These are phyloP conservation scores for Halocynthia aurantium DNA, from an alignment of 23 tunicate species.

Conservation along the genomic window DNA sequence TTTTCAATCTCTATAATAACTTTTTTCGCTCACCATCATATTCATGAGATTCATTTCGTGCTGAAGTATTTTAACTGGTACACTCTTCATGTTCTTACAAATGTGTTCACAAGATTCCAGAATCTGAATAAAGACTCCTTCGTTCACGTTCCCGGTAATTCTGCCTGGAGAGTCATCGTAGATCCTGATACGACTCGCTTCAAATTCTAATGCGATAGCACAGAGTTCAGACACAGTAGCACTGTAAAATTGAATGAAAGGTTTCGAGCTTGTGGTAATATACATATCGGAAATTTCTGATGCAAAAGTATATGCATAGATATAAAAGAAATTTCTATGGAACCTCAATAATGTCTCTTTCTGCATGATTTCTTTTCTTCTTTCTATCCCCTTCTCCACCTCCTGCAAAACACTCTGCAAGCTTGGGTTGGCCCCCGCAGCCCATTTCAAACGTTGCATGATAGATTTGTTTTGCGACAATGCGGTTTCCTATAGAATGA, in stretches of 20 bases:
- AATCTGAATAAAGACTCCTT: slow-evolving; percentile 29
- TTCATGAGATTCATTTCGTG: slow-evolving; percentile 60
- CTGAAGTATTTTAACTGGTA: slow-evolving; percentile 43
- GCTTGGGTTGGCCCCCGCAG: slow-evolving; percentile 90
- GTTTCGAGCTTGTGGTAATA: neutral
- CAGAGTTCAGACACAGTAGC: slow-evolving; percentile 55
- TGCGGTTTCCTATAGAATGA: slow-evolving; percentile 49
- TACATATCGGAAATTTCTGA: neutral
- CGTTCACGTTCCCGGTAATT: neutral
- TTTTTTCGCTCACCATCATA: slow-evolving; percentile 30
- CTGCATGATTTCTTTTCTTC: slow-evolving; percentile 28
- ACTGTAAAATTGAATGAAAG: slow-evolving; percentile 26
- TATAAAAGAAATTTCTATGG: neutral
- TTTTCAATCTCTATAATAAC: too few species aligned
- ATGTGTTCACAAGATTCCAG: slow-evolving; percentile 47
- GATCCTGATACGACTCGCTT: slow-evolving; percentile 39
- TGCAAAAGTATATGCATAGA: too few species aligned
- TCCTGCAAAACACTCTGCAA: slow-evolving; percentile 66
- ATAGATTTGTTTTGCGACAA: slow-evolving; percentile 56
- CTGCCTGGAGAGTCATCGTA: slow-evolving; percentile 1
- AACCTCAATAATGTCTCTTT: slow-evolving; percentile 63
- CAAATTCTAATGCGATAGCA: slow-evolving; percentile 55
- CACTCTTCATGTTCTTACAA: slow-evolving; percentile 23
- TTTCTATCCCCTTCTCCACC: slow-evolving; percentile 59
- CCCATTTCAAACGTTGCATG: slow-evolving; percentile 85